Base-by-base conservation (phyloP, 2,888 invertebrate species). In the Gymnosoma rotundatum region DNA sequence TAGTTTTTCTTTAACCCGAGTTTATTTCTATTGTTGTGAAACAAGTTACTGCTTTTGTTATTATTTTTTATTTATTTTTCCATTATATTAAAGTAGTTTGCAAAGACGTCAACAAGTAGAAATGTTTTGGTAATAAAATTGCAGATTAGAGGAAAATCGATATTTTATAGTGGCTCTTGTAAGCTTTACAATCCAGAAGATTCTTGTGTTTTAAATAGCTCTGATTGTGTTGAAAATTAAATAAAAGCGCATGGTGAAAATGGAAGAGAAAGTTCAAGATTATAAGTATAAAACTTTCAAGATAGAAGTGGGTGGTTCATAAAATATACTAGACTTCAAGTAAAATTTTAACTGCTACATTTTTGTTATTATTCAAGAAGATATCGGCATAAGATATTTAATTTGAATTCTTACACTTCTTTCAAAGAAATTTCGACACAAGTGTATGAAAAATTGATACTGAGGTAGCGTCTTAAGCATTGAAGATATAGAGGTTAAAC, bases 21-120 rank as follows among this genome's bases (percentile, higher is more conserved):
- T 14, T 58, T 50, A 63, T 20, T 52, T 16, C 21, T n/a, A 56
- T 79, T 79, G 52, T 78, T 63, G 8, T 32, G 14, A 25, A 67
- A 18, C 32, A 50, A 67, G 60, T 52, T 61, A 16, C 20, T 61
- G 52, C 38, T 38, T 25, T 78, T 78, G 60, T 76, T 60, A 36
- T 21, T 20, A 16, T 52, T 20, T 7, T 54, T 56, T 18, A 18
- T 38, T 12, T 20, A 4, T n/a, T 76, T 58, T 12, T 64, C 63
- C 14, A 42, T 18, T 45, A 6, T 66, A 52, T n/a, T 60, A 8
- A 10, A 38, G 21, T 50, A 67, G 66, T 60, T 60, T 45, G 8
- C n/a, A 6, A 78, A 63, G 66, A 73, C 73, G 79, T 66, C 79
- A 79, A 79, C 79, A 79, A 79, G 79, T 79, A 60, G 42, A 73